Conservation (phyloP, 2,797 vertebrate genomes). For the Manis pentadactyla region DNA sequence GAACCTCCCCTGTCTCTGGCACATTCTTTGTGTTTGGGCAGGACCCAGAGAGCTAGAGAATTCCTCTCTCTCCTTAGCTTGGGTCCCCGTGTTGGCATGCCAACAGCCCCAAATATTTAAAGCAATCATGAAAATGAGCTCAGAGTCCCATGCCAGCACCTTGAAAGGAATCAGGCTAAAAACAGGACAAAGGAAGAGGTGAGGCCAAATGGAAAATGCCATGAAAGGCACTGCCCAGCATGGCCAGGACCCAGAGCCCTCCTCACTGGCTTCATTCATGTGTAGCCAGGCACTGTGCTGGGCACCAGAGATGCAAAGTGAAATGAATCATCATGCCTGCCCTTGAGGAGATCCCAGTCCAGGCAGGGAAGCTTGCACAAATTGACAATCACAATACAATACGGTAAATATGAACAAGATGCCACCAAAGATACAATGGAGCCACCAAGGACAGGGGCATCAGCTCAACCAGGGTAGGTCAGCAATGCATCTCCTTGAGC, state of each 20-base stretch:
- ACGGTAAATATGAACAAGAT: neutral
- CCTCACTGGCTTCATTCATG: constrained; percentile 74
- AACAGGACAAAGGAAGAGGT: constrained; percentile 78
- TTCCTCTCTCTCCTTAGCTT: constrained; percentile 78
- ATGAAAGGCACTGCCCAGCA: constrained; percentile 73
- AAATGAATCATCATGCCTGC: neutral
- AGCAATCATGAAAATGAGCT: constrained; percentile 83
- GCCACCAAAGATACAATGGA: neutral
- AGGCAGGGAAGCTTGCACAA: neutral
- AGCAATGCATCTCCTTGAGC: neutral
- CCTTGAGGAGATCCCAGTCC: neutral
- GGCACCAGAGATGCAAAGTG: neutral
- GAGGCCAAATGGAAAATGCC: constrained; percentile 77
- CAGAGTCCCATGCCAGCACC: constrained; percentile 77
- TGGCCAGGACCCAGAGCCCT: constrained; percentile 29
- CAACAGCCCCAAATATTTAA: constrained; percentile 85
- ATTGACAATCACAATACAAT: neutral
- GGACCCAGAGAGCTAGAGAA: constrained; percentile 72
- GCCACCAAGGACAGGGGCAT: no score
- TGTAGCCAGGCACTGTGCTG: constrained; percentile 60
- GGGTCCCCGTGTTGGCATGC: constrained; percentile 82
- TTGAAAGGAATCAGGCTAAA: constrained; percentile 82
- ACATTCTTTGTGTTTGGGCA: constrained; percentile 77
- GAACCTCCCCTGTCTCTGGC: constrained; percentile 79
- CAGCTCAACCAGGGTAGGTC: neutral